These are phyloP conservation scores for Coreoperca whiteheadi DNA, from an alignment of 2,113 vertebrate species.

Conservation along the genomic window DNA sequence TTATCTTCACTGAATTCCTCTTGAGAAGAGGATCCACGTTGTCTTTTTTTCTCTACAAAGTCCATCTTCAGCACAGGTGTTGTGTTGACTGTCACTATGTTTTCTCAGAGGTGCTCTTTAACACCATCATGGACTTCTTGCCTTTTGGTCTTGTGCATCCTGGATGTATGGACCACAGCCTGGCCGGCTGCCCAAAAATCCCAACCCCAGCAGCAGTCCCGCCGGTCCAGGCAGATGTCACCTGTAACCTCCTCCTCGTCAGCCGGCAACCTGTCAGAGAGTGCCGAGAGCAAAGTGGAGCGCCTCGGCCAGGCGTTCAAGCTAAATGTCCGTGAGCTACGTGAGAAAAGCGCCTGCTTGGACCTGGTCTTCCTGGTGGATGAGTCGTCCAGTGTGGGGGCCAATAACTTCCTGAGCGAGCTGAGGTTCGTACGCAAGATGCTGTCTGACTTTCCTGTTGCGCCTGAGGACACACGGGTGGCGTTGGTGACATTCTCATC, in stretches of 20 bases:
- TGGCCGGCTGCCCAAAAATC: constrained; percentile 52
- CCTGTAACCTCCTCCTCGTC: constrained; percentile 35
- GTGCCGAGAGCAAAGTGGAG: constrained; percentile 89
- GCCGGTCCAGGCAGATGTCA: constrained; percentile 68
- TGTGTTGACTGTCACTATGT: constrained; percentile 69
- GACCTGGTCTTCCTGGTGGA: constrained; percentile 98
- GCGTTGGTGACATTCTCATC: constrained; percentile 97
- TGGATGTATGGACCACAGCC: constrained; percentile 66
- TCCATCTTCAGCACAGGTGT: constrained; percentile 33
- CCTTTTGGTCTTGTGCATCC: constrained; percentile 66
- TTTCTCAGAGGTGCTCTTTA: constrained; percentile 58
- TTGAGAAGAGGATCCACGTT: constrained; percentile 24
- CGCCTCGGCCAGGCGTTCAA: constrained; percentile 93
- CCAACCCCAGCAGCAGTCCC: constrained; percentile 52
- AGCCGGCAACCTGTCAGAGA: constrained; percentile 81
- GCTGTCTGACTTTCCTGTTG: constrained; percentile 96
- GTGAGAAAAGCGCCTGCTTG: constrained; percentile 88
- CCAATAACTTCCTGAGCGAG: constrained; percentile 94
- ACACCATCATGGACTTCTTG: constrained; percentile 66
- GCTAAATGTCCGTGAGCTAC: constrained; percentile 90
- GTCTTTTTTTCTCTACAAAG: not conserved
- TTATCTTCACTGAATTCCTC: constrained; percentile 35
- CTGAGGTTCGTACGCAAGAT: constrained; percentile 96
- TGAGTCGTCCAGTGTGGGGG: constrained; percentile 96
- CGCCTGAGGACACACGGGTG: constrained; percentile 92